Conservation (phyloP, 2,888 invertebrate species). For the Camponotus fellah region DNA sequence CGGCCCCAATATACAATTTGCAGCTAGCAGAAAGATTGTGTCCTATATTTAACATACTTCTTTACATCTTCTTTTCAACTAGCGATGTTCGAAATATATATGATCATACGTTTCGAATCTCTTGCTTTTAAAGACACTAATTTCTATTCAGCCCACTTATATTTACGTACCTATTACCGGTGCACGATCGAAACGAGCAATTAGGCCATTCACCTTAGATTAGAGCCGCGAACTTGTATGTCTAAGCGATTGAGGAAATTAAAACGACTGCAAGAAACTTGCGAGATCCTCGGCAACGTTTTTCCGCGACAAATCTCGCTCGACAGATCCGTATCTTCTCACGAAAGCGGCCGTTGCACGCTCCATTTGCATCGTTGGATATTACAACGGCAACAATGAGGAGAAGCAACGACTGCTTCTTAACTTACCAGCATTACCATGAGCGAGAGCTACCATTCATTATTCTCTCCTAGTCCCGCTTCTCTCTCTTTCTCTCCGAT, state of each 20-base stretch:
- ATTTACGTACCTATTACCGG: neutral
- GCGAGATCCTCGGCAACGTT: conserved; percentile 36
- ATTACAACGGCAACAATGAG: conserved; percentile 45
- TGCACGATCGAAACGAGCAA: neutral
- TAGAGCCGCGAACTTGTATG: conserved; percentile 11
- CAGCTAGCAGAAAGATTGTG: neutral
- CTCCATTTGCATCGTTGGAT: conserved; percentile 49
- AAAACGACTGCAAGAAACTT: conserved; percentile 38
- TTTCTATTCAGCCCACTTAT: neutral
- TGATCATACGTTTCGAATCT: neutral
- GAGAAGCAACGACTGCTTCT: conserved; percentile 45
- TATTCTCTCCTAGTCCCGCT: conserved; percentile 58
- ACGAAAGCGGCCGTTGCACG: conserved; percentile 40
- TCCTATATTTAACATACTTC: neutral
- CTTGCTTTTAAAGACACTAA: neutral
- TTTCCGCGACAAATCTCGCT: conserved; percentile 52
- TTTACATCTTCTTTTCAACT: neutral
- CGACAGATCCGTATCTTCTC: conserved; percentile 47
- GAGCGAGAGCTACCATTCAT: conserved; percentile 63
- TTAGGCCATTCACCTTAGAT: conserved; percentile 28
- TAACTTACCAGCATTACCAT: conserved; percentile 62
- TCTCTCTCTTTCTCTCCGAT: neutral
- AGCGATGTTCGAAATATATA: neutral
- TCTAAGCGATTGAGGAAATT: conserved; percentile 19
- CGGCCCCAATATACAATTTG: conserved; percentile 18